These are phyloP conservation scores for Trichoplax adhaerens DNA, from an alignment of 37 sponge, comb jelly and placozoan species.

Conservation along the genomic window DNA sequence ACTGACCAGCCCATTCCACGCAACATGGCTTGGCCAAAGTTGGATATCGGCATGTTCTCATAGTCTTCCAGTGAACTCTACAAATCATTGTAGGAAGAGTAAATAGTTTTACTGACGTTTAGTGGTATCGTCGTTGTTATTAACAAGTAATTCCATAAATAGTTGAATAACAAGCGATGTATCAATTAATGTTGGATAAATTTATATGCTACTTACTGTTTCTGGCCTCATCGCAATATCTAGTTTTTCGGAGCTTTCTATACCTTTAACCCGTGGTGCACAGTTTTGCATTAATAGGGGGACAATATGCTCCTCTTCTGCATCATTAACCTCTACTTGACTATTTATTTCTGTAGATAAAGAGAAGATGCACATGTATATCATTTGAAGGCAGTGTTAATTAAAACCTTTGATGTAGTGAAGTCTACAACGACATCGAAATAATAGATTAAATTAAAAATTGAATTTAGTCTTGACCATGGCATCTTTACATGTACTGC, in stretches of 20 bases:
- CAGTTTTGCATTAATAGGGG: slow-evolving; percentile 45
- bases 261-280: slow-evolving; percentile 26
- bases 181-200: no score
- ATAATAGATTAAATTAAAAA: no score
- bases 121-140: no score
- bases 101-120: not conserved
- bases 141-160: no score
- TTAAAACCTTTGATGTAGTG: no score
- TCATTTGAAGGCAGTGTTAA: no score
- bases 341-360: no score
- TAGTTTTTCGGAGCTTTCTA: slow-evolving; percentile 21
- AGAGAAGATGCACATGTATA: no score
- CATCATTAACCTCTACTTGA: slow-evolving; percentile 8
- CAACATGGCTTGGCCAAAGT: slow-evolving; percentile 77
- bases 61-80: slow-evolving; percentile 78
- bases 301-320: slow-evolving; percentile 12
- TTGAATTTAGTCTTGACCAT: no score
- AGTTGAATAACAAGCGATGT: no score
- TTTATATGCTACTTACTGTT: slow-evolving; percentile 14
- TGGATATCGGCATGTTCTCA: slow-evolving; percentile 54
- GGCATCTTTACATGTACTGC: no score
- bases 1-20: slow-evolving; percentile 95
- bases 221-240: slow-evolving; percentile 54
- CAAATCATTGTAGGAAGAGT: not conserved
- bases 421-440: no score